Evolutionary conservation across 1,140 invertebrate species (phyloP), one percentile per base, ranked within the genome.

Genomic region (Brachionus paranguensis): DNA sequence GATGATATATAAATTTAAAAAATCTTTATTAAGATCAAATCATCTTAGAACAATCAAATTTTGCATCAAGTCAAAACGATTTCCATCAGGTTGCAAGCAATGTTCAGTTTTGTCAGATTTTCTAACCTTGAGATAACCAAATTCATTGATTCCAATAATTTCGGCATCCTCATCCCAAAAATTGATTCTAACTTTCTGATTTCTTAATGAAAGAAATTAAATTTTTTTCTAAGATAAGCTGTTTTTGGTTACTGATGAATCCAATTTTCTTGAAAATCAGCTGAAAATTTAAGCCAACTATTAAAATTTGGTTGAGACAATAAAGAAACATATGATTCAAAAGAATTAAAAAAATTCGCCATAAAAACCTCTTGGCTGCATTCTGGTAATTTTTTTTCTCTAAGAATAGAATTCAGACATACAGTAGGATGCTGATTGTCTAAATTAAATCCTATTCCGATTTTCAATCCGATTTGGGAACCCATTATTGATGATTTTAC

Each of bases 21-120:
- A 37, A 37, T 37, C 6, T 37, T 37, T 37, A 37, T 37, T 37
- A 37, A 37, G 33, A 37, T 37, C 33, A 7, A 37, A 8, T 81
- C 14, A 81, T 64, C 78, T 81, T 45, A 81, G 37, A 81, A 81
- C 20, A 33, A 81, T 64, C 27, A 81, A 45, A 81, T 81, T 81
- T 20, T 60, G 37, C 53, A 68, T 81, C 1, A 81, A 41, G 43
- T 81, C 78, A 81, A 81, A 81, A 37, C 78, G 37, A 37, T 81
- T 81, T 0, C 78, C 78, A 60, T 81, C 78, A 11, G 78, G 78
- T 29, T 81, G 78, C 33, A 81, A 47, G 20, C 14, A 47, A 29
- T 60, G 33, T 47, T 64, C 53, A 12, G 53, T 24, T 3, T 68
- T 47, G 41, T 81, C 78, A 12, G 29, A 64, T 45, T 20, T 81